Base-by-base conservation (phyloP, 1,140 invertebrate genomes). In the Tetragnatha versicolor region DNA sequence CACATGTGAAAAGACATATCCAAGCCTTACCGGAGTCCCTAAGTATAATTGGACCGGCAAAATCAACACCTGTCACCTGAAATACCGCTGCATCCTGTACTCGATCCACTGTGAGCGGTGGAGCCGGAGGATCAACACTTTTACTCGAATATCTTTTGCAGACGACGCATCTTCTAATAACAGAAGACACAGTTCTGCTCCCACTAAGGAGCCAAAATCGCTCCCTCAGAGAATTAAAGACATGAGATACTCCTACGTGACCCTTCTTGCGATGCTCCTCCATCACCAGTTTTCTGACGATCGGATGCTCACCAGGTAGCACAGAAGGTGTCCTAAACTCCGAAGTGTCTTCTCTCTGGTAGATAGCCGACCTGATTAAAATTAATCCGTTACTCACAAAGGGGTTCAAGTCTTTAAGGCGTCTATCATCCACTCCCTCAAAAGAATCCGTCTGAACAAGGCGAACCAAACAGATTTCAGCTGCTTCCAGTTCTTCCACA, bases 61-160 rank as follows among this genome's bases (percentile, higher is more conserved):
- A 82, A 78, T 86, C 84, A 20, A 86, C 79, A 2, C 83, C 84
- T 0, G 73, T 82, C 3, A 85, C 66, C 77, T 85, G 82, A 79
- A 85, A 85, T 2, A 81, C 81, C 29, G 58, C 25, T 3, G 82
- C 81, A 49, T 83, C 83, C 33, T 76, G 61, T 0, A 84, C 80
- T 35, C 83, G 66, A 65, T 83, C 79, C 35, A 60, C 10, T 20
- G 85, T 83, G 27, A 85, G 58, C 12, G 58, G 45, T 33, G n/a
- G 35, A 2, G 58, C 31, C 31, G 39, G 29, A 14, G 72, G 2
- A 22, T 65, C 22, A 63, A 35, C 25, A 39, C 27, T 47, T 31
- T 75, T 63, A 20, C 6, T 42, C 29, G 37, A 35, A 61, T 47
- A 61, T n/a, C 70, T 20, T 35, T 39, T 53, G 55, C 70, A 75